Base-by-base conservation (phyloP, 2,797 vertebrate species). In the Artibeus jamaicensis region DNA sequence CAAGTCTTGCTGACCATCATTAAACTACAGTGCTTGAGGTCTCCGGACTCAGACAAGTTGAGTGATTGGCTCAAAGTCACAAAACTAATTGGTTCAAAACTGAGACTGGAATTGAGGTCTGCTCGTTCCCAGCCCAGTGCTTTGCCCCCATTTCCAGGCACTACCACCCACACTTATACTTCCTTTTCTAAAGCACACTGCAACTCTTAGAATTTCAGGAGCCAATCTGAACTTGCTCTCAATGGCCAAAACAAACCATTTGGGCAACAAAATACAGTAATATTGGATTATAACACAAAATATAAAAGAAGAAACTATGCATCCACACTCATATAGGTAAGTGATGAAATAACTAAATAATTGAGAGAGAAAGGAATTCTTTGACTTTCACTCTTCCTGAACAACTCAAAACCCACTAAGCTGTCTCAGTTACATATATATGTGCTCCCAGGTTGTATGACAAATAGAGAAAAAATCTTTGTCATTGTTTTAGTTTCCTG, bases 391-490 rank as follows among this genome's bases (percentile, higher is more conserved):
- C n/a, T 74, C 16, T 77, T 29, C 16, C 81, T 44, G 57, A 70
- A 24, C 44, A 90, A 59, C 50, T 81, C 68, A 57, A 91, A 89
- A 98, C 82, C 59, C 89, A 24, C n/a, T 91, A 97, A 74, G 21
- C 93, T 71, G 85, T 50, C 76, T 90, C 73, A 84, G 32, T 81
- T 44, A 34, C 29, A 44, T 68, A 42, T 73, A 92, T 78, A 87
- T 87, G 76, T 1, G 21, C 93, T 59, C 97, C 67, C 44, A 96
- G 29, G 37, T 8, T 97, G 86, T 98, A 98, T 97, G 26, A 22
- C 81, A 19, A 97, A 91, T 82, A 96, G 46, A 82, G 82, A 94
- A 18, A 37, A 86, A 48, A 79, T 57, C n/a, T 77, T 62, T 96
- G 89, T 86, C 0, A 0, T 65, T 95, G 82, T 82, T 97, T 89